Evolutionary conservation across 35 echinoderm and acorn worm species (phyloP), one percentile per base, ranked within the genome.

Genomic region (Diadema setosum): DNA sequence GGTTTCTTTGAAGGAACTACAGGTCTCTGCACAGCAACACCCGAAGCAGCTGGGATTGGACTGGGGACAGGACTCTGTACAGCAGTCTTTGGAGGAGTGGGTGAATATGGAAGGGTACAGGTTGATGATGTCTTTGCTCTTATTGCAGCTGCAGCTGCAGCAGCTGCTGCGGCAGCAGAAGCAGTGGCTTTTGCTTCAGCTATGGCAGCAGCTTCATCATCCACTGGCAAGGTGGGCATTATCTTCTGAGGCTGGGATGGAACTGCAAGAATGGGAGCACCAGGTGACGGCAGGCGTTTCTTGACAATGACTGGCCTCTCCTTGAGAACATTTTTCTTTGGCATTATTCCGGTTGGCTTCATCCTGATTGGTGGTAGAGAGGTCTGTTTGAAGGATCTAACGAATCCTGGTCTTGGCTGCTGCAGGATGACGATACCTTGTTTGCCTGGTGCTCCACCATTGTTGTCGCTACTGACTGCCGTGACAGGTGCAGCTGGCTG

Each of bases 181-280:
- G 82, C 80, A 76, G 34, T 64, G 80, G 80, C 80, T 55, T 94
- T 89, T 55, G 86, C 82, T 20, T 42, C 41, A 24, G 81, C 81
- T 17, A 46, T 45, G 41, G 43, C 43, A 27, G 48, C 81, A 31
- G 81, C 44, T 33, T 46, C 29, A 5, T 32, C 21, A 21, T 14
- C 39, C 9, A 9, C n/a, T n/a, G 48, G 48, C n/a, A n/a, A n/a
- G 30, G 63, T 5, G 6, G 63, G 24, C 18, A 34, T 30, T 14
- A n/a, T 4, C 40, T 44, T 44, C 44, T 33, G n/a, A n/a, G 73
- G 39, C 44, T 42, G 73, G 8, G 73, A 9, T 18, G 39, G 36
- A 5, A 24, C 40, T 42, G 27, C 40, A 41, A 24, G 73, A 4
- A 78, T 5, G 2, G 73, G 73, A 44, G 73, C 29, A 18, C 73